Evolutionary conservation across 2,113 vertebrate genomes (phyloP), one percentile per base, ranked within the genome.

Genomic region (Malurus alboscapulatus): DNA sequence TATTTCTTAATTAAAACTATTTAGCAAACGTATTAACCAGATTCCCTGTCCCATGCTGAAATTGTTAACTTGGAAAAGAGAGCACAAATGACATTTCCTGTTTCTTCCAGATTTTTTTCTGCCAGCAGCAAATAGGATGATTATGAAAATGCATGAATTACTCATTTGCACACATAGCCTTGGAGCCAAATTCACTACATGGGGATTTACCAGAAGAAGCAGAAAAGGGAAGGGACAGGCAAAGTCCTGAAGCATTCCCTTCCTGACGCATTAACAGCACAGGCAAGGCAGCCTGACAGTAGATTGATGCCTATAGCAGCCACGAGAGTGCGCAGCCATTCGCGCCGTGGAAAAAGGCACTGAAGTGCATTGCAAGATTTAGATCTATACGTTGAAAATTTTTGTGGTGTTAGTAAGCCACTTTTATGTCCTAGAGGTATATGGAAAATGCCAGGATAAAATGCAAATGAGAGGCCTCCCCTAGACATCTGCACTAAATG

Each of bases 1-100:
- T 22, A 40, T 34, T 88, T 92, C 66, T 83, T 72, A 71, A 86
- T 51, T 84, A 69, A 91, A 92, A 85, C 30, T n/a, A 20, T 54
- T 63, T 82, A 72, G 58, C 48, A 58, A 58, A 93, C 45, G 55
- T 87, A 82, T 88, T 80, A 91, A 92, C 58, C 67, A 96, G 57
- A 80, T 90, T 26, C 30, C 27, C 42, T 62, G 40, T 62, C 36
- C 38, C 36, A 29, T 30, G 6, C 21, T 42, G 53, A 73, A 17
- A 48, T 36, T 65, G 74, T 48, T 81, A 84, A 62, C 44, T 73
- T 67, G 40, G 72, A 67, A 78, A 58, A 51, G 27, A 66, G 45
- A 4, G 2, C 10, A 78, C 55, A 72, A 80, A 40, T 16, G 9
- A 50, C 17, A 34, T 68, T 87, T 85, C 34, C 65, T n/a, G n/a